Evolutionary conservation across 23 tunicate genomes (phyloP), one percentile per base, ranked within the genome.

Genomic region (Halocynthia roretzi): DNA sequence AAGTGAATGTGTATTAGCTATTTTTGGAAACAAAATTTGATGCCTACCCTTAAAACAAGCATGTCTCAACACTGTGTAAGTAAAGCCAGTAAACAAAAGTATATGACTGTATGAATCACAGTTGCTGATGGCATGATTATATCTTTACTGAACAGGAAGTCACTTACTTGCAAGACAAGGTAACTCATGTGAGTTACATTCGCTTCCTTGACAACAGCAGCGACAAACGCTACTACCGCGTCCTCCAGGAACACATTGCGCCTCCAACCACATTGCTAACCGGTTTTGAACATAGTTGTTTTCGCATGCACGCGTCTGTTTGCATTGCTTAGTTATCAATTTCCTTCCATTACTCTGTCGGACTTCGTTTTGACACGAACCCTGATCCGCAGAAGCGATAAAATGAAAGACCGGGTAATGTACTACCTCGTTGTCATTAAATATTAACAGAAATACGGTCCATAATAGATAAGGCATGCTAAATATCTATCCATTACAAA

Each of bases 101-200:
- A n/a, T n/a, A n/a, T n/a, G n/a, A n/a, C n/a, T n/a, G n/a, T n/a
- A n/a, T n/a, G n/a, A n/a, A n/a, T n/a, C n/a, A n/a, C n/a, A n/a
- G n/a, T n/a, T n/a, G n/a, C n/a, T n/a, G n/a, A n/a, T n/a, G n/a
- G n/a, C n/a, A n/a, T n/a, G n/a, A n/a, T n/a, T n/a, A n/a, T n/a
- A n/a, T n/a, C n/a, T n/a, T n/a, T n/a, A n/a, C n/a, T n/a, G n/a
- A 31, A 31, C 72, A n/a, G 14, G 12, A 18, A 68, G 23, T 11
- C 71, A 20, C 63, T 56, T 78, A 86, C 91, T 83, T 72, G 68
- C 71, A 8, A 86, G 77, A 76, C 91, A 86, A 71, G 91, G 91
- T 52, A 86, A 76, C 51, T 86, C 91, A 14, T 68, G 23, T 6
- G 21, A 74, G 63, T 86, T 86, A 72, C 91, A 86, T 8, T 61